A percentile compares a stretch with the other conserved stretches of the same genome.
Conservation (phyloP, 2,888 invertebrate species). For the Macrosoma leucophasiata region DNA sequence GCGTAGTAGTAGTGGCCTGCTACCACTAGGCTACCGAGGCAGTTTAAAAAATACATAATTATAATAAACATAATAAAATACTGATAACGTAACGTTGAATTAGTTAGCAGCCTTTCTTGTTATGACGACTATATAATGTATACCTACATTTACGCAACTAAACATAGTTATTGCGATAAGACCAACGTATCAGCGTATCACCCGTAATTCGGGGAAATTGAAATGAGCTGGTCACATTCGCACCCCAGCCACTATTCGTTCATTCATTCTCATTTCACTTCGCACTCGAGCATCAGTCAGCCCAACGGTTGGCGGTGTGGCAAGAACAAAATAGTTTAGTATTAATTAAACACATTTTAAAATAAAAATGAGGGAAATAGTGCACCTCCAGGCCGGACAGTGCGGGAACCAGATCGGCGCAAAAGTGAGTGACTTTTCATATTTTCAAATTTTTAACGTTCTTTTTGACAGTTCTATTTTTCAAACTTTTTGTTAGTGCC, state of each 20-base stretch:
- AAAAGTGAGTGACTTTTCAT: slow-evolving; percentile 54
- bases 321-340: slow-evolving; percentile 20
- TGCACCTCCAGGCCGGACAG: slow-evolving; percentile 88
- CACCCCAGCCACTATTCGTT: slow-evolving; percentile 44
- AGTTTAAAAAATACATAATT: too few species aligned
- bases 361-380: slow-evolving; percentile 85
- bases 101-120: too few species aligned
- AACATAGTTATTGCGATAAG: too few species aligned
- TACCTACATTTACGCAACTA: too few species aligned
- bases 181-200: too few species aligned
- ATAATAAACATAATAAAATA: too few species aligned
- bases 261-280: slow-evolving; percentile 37
- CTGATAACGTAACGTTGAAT: too few species aligned
- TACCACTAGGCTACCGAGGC: too few species aligned
- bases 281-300: slow-evolving; percentile 42
- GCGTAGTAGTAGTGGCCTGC: too few species aligned
- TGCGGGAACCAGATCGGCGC: slow-evolving; percentile 90
- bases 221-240: slow-evolving; percentile 36
- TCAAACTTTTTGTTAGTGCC: too few species aligned
- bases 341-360: slow-evolving; percentile 20
- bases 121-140: too few species aligned
- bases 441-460: slow-evolving; percentile 28
- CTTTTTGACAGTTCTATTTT: slow-evolving; percentile 25
- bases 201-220: slow-evolving; percentile 31
- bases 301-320: slow-evolving; percentile 41